These are phyloP conservation scores for Anastatus disparis DNA, from an alignment of 1,140 invertebrate genomes.

Conservation along the genomic window DNA sequence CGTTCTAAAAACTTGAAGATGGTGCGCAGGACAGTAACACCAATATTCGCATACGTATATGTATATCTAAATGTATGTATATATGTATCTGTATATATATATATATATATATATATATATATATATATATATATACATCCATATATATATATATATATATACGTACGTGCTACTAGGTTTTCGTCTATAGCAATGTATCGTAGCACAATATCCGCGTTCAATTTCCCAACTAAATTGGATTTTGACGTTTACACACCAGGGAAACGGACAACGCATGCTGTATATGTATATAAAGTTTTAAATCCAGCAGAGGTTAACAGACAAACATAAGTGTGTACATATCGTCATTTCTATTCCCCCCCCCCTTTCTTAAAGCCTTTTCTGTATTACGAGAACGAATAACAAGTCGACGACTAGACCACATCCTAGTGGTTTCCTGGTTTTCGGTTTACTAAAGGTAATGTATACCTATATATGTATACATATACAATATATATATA, in stretches of 20 bases:
- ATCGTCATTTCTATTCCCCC: background rate
- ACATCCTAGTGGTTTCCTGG: conserved; percentile 44
- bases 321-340: background rate
- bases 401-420: conserved; percentile 31
- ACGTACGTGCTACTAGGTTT: no score
- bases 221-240: conserved; percentile 29
- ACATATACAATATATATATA: no score
- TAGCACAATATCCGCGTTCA: conserved; percentile 16
- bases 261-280: no score
- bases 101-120: no score
- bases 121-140: no score
- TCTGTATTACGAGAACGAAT: conserved; percentile 13
- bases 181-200: background rate
- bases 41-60: no score
- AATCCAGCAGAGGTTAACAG: no score
- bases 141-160: no score
- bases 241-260: conserved; percentile 1
- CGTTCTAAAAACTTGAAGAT: background rate
- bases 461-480: no score
- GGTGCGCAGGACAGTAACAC: background rate
- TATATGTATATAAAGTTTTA: no score
- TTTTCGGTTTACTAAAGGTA: conserved; percentile 48
- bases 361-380: background rate
- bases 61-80: no score
- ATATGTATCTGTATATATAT: no score